phyloP scores from a whole-genome alignment of 2,888 invertebrate species.

The Caenorhabditis sp. region DNA sequence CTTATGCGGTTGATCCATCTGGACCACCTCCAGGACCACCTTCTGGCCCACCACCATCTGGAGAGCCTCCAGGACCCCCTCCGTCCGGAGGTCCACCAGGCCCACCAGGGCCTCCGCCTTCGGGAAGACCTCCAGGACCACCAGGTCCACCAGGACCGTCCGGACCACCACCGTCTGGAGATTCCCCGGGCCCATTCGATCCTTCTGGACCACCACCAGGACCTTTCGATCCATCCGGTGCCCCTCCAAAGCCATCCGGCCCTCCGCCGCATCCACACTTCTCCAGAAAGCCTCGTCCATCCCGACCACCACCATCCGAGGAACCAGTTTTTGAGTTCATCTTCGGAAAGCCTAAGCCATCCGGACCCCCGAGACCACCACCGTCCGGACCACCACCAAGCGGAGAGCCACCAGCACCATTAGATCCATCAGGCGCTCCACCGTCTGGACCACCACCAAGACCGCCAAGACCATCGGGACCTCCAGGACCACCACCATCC shows the following conservation, averaged over 20 bases:
- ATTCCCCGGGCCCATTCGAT: not conserved
- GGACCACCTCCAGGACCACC: constrained; percentile 20
- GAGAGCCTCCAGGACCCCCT: too few relatives aligned
- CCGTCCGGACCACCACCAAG: constrained; percentile 19
- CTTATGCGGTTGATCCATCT: constrained; percentile 13
- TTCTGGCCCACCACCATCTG: not conserved
- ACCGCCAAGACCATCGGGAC: not conserved
- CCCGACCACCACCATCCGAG: too few relatives aligned
- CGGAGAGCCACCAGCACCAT: constrained; percentile 17
- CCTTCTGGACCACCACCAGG: constrained; percentile 6
- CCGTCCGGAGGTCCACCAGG: too few relatives aligned
- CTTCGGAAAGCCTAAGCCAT: constrained; percentile 1
- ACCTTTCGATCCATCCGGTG: constrained; percentile 11
- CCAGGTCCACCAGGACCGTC: not conserved
- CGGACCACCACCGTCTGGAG: not conserved
- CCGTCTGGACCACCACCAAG: constrained; percentile 20
- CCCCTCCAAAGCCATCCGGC: constrained; percentile 14
- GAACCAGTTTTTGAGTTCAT: not conserved
- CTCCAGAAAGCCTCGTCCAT: too few relatives aligned
- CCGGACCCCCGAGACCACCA: constrained; percentile 6
- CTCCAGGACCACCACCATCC: not conserved
- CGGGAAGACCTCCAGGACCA: not conserved
- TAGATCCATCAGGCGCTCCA: constrained; percentile 12
- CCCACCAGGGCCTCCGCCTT: not conserved
- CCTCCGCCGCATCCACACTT: too few relatives aligned